Evolutionary conservation across 2,888 invertebrate genomes (phyloP).

Genomic region (Caenorhabditis sulstoni): DNA sequence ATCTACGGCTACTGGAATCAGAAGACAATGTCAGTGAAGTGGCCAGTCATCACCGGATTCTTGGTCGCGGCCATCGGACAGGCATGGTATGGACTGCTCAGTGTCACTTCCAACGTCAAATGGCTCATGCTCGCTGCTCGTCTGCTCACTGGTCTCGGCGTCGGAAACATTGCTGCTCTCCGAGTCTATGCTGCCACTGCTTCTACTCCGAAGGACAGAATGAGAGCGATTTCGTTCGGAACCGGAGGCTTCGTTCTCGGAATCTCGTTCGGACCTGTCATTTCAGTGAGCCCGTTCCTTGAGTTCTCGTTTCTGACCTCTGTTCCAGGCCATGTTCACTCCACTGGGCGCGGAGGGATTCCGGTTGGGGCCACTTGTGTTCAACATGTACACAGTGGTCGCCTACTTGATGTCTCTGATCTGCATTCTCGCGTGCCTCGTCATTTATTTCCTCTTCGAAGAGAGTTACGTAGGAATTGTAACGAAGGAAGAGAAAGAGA

Average conservation of each 20-base stretch:
- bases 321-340: slow-evolving; percentile 60
- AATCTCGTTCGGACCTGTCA: slow-evolving; percentile 67
- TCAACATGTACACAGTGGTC: slow-evolving; percentile 64
- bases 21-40: slow-evolving; percentile 60
- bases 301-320: background rate
- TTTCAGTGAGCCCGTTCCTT: slow-evolving; percentile 44
- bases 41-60: slow-evolving; percentile 61
- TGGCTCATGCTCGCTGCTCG: slow-evolving; percentile 66
- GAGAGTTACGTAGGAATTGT: slow-evolving; percentile 68
- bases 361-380: slow-evolving; percentile 16
- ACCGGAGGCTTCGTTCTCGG: slow-evolving; percentile 69
- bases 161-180: slow-evolving; percentile 64
- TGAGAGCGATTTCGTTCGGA: slow-evolving; percentile 66
- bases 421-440: slow-evolving; percentile 37
- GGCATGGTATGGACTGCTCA: slow-evolving; percentile 58
- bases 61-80: slow-evolving; percentile 61
- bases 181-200: slow-evolving; percentile 67
- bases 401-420: slow-evolving; percentile 62
- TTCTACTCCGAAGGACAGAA: slow-evolving; percentile 62
- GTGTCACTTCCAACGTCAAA: slow-evolving; percentile 42
- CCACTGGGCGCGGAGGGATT: slow-evolving; percentile 57
- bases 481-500: slow-evolving; percentile 56
- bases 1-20: slow-evolving; percentile 69
- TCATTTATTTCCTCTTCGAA: slow-evolving; percentile 61
- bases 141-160: slow-evolving; percentile 64